Base-by-base conservation (phyloP, 1,140 invertebrate genomes). In the Neomicropteryx cornuta region DNA sequence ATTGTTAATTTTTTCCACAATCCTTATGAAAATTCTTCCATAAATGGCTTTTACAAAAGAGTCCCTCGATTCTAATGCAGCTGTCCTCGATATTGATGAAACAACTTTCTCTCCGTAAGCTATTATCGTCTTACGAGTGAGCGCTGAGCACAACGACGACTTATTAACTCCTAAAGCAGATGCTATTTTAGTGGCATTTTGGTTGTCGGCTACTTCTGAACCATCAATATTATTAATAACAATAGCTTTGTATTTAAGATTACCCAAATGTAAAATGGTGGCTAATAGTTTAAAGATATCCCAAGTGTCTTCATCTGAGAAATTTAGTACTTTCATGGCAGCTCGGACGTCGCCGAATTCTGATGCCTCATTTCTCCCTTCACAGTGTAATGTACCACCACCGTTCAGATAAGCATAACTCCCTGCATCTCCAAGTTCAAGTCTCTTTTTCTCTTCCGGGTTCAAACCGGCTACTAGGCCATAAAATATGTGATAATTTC, bases 401-500 rank as follows among this genome's bases (percentile, higher is more conserved):
- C 85, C 81, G 43, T 76, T 83, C 10, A 95, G 62, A 60, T 94
- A 95, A 44, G 76, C 71, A 55, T 90, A 96, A 49, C 83, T 71
- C 0, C 66, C 72, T 5, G 83, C 71, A 44, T 79, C 75, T 10
- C 63, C 64, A 8, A 96, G 60, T 21, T 90, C 80, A n/a, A 95
- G 65, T 45, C 76, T 77, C 39, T 76, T 74, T 48, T 83, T 83
- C 53, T 95, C 89, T 8, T 91, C 80, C 18, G 68, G 66, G 1
- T 72, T 72, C 24, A 97, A 58, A 5, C 93, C 94, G 8, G 79
- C 81, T 33, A 97, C 63, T 71, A 97, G 81, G 45, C 86, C 85
- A 60, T 97, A 97, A 61, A 97, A 96, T 45, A 96, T 88, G 52
- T 97, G 92, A 58, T 96, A 97, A 62, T 97, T 97, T 44, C 92